These are phyloP conservation scores for Fragum sueziense DNA, from an alignment of 2,888 invertebrate genomes.

Conservation along the genomic window DNA sequence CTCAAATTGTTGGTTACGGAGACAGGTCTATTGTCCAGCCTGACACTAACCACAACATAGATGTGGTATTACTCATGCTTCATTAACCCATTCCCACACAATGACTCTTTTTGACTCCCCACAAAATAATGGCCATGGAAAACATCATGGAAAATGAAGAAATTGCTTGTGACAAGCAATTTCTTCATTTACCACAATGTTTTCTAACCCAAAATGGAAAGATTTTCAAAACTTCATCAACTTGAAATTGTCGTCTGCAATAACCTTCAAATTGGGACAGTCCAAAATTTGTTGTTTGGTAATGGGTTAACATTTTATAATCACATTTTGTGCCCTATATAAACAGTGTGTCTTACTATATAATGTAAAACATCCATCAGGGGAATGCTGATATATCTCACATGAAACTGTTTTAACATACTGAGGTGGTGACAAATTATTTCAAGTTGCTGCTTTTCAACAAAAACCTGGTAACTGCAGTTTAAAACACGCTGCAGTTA, in stretches of 20 bases:
- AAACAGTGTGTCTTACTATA: conserved; percentile 32
- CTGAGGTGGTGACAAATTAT: too few relatives aligned
- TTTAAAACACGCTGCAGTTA: too few relatives aligned
- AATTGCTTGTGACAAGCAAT: background rate
- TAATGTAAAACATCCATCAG: conserved; percentile 28
- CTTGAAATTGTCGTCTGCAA: too few relatives aligned
- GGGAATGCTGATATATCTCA: background rate
- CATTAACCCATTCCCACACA: too few relatives aligned
- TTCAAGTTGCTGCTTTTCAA: too few relatives aligned
- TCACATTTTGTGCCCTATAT: conserved; percentile 34
- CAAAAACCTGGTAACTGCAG: too few relatives aligned
- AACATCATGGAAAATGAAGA: background rate
- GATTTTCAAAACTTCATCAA: too few relatives aligned
- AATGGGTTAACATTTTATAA: conserved; percentile 61
- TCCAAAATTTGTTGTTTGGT: too few relatives aligned
- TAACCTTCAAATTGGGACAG: too few relatives aligned
- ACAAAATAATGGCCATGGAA: too few relatives aligned
- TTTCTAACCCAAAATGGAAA: too few relatives aligned
- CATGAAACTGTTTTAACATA: background rate
- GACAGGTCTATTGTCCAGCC: background rate
- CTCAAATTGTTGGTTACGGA: background rate
- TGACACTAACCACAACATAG: conserved; percentile 17
- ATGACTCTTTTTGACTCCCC: too few relatives aligned
- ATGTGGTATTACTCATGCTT: background rate
- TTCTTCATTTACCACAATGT: conserved; percentile 10